Base-by-base conservation (phyloP, 2,797 vertebrate genomes). In the Cyclura pinguis region DNA sequence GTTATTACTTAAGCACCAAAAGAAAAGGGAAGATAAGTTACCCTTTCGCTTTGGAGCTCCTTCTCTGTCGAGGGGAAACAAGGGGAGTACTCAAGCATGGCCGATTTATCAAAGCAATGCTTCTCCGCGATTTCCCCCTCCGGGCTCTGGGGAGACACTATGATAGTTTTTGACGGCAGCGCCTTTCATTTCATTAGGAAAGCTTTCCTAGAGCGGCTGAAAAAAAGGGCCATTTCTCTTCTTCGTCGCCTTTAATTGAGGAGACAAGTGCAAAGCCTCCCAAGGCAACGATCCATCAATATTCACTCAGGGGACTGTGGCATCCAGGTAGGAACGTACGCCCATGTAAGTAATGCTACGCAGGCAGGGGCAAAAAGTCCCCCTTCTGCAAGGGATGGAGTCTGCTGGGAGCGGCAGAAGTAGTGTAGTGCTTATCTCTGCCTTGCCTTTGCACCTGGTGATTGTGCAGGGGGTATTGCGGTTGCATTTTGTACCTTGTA, bases 21-120 rank as follows among this genome's bases (percentile, higher is more conserved):
- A 0, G 1, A 18, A 2, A 35, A 4, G 0, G 0, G 35, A 0
- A 20, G 88, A 24, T 69, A 16, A 0, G 0, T 47, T 3, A 0
- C 1, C 0, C 50, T 1, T 0, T 47, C 20, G 27, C 64, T 9
- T 0, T 1, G 32, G 0, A 12, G 2, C 1, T 47, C 57, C 32
- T 32, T 50, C 59, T 55, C 55, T 84, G 6, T 1, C 0, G 16
- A n/a, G 16, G n/a, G 42, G 0, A 3, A 47, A 80, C 7, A 2
- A 22, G 0, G 62, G 1, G 62, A 76, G 0, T 67, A 0, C 2
- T 1, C 55, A 77, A 38, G 55, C 0, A 0, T 72, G 50, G 12
- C 24, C 0, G 0, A 38, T 87, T 47, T 74, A 82, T 82, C 89
- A 76, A 82, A 74, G 57, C 64, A 27, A 73, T 10, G 67, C 6